Conservation (phyloP, 1,140 invertebrate species). For the Bombus balteatus region DNA sequence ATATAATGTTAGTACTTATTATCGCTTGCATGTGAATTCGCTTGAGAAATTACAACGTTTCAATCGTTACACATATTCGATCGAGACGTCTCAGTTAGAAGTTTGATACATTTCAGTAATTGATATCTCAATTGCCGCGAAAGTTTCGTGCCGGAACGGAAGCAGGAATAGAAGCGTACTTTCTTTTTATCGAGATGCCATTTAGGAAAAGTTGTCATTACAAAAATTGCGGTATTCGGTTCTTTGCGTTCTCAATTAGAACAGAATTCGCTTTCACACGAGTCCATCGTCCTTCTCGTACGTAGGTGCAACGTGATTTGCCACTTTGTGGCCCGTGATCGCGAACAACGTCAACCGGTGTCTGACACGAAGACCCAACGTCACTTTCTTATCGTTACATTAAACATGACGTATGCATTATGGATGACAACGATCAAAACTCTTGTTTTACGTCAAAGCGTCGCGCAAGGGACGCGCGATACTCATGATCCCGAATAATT, state of each 20-base stretch:
- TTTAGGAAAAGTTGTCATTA: conserved; percentile 19
- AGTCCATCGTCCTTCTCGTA: background rate
- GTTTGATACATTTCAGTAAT: background rate
- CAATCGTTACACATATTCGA: background rate
- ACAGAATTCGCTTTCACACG: conserved; percentile 7
- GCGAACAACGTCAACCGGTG: background rate
- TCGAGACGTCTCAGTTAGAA: background rate
- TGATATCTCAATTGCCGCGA: conserved; percentile 22
- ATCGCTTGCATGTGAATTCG: background rate
- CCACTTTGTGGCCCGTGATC: background rate
- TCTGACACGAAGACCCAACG: background rate
- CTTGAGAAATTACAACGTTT: background rate
- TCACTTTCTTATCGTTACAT: conserved; percentile 12
- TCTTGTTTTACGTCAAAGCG: conserved; percentile 13
- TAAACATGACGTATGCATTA: conserved; percentile 27
- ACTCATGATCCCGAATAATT: conserved; percentile 25
- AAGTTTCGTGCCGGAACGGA: background rate
- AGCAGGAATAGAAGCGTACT: conserved; percentile 5
- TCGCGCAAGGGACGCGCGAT: background rate
- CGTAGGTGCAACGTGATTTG: background rate
- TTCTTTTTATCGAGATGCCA: conserved; percentile 9
- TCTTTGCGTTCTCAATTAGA: background rate
- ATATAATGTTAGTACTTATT: background rate
- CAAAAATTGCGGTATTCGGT: background rate
- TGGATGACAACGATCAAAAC: conserved; percentile 17